These are phyloP conservation scores for Cheumatopsyche charites DNA, from an alignment of 1,140 invertebrate species.

Conservation along the genomic window DNA sequence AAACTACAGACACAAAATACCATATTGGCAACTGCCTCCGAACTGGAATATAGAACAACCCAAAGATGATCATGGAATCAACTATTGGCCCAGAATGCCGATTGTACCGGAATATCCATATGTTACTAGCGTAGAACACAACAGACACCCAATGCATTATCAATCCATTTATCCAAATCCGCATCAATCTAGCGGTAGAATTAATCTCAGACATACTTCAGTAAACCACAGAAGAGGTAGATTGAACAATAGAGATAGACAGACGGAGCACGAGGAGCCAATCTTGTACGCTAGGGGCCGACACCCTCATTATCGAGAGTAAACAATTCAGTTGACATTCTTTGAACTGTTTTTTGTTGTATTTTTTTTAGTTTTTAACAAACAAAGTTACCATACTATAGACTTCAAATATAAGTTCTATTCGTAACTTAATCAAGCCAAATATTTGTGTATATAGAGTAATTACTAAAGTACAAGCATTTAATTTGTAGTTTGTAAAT, in stretches of 20 bases:
- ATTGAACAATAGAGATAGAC: slow-evolving; percentile 28
- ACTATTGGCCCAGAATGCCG: slow-evolving; percentile 37
- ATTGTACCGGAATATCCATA: slow-evolving; percentile 39
- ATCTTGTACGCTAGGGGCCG: slow-evolving; percentile 39
- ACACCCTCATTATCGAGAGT: slow-evolving; percentile 45
- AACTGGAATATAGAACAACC: slow-evolving; percentile 34
- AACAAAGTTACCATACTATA: slow-evolving; percentile 45
- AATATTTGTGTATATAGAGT: slow-evolving; percentile 45
- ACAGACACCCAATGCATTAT: slow-evolving; percentile 31
- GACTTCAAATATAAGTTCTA: slow-evolving; percentile 44
- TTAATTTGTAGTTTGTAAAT: slow-evolving; percentile 47
- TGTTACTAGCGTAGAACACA: slow-evolving; percentile 31
- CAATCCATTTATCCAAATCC: slow-evolving; percentile 33
- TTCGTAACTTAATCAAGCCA: slow-evolving; percentile 45
- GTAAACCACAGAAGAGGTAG: slow-evolving; percentile 42
- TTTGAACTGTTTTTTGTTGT: neutral
- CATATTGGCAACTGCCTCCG: slow-evolving; percentile 36
- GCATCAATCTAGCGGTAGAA: slow-evolving; percentile 34
- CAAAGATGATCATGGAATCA: slow-evolving; percentile 33
- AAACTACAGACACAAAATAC: slow-evolving; percentile 8
- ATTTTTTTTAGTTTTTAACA: slow-evolving; percentile 18
- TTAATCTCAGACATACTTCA: slow-evolving; percentile 41
- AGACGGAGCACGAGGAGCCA: slow-evolving; percentile 38
- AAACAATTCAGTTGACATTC: slow-evolving; percentile 8
- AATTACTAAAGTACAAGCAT: slow-evolving; percentile 48